Conservation (phyloP, 2,113 vertebrate species). For the Accipiter cooperii region DNA sequence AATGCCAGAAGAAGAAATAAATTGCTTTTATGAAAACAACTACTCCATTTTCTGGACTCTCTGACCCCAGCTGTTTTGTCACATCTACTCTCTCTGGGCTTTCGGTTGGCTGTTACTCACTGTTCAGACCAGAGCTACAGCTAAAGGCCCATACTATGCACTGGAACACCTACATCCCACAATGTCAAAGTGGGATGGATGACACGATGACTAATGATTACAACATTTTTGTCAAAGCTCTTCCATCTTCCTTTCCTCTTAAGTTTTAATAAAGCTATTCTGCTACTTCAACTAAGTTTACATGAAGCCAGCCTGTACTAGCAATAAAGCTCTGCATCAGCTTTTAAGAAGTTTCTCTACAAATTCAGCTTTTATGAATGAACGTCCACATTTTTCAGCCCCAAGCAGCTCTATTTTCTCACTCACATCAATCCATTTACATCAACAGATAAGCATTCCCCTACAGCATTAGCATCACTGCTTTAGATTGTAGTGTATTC, state of each 20-base stretch:
- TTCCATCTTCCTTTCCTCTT: not conserved
- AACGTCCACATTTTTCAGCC: not conserved
- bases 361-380: not conserved
- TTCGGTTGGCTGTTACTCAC: not conserved
- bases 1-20: not conserved
- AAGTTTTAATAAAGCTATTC: not conserved
- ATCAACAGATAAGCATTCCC: not conserved
- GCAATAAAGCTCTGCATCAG: not conserved
- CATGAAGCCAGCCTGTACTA: not conserved
- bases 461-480: not conserved
- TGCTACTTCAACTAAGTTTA: not conserved
- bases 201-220: not conserved
- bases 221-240: not conserved
- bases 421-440: not conserved
- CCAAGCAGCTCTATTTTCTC: not conserved
- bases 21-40: not conserved
- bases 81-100: not conserved
- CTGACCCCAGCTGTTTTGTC: not conserved
- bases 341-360: not conserved
- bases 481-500: not conserved
- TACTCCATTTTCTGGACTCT: not conserved
- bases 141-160: not conserved
- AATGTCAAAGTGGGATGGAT: not conserved
- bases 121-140: not conserved
- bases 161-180: not conserved